Evolutionary conservation across 2,797 vertebrate genomes (phyloP).

Genomic region (Amblyopsis hoosieri): DNA sequence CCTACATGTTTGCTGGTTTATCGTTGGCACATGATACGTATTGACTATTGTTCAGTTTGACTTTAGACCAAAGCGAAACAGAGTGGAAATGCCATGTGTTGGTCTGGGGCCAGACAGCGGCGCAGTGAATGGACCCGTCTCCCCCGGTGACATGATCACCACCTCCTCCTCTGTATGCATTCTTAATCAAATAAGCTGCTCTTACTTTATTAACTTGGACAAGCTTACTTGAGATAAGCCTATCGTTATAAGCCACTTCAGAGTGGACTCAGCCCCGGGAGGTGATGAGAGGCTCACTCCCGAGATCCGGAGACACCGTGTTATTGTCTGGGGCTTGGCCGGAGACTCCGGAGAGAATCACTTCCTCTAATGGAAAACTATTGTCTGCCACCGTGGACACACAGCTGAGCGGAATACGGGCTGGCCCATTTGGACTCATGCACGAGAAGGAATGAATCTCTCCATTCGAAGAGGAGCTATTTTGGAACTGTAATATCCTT

Average conservation of each 20-base stretch:
- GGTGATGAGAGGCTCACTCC: conserved; percentile 58
- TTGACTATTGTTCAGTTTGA: background rate
- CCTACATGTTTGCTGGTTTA: background rate
- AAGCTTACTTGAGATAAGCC: conserved; percentile 65
- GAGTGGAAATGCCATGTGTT: background rate
- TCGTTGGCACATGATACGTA: background rate
- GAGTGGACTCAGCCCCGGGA: conserved; percentile 39
- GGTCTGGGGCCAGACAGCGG: background rate
- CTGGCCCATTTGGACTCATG: conserved; percentile 61
- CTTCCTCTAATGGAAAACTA: conserved; percentile 78
- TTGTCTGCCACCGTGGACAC: conserved; percentile 70
- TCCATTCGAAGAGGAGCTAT: conserved; percentile 55
- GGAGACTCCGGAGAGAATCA: conserved; percentile 62
- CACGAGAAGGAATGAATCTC: conserved; percentile 54
- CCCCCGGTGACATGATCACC: conserved; percentile 35
- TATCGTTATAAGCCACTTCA: conserved; percentile 64
- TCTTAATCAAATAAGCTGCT: conserved; percentile 69
- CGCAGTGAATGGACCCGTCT: conserved; percentile 44
- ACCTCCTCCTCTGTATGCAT: conserved; percentile 56
- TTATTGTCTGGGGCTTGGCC: conserved; percentile 70
- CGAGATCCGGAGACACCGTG: conserved; percentile 46
- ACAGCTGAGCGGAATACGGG: conserved; percentile 53
- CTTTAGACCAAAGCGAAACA: background rate
- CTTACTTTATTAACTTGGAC: conserved; percentile 68
- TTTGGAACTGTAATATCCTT: conserved; percentile 68